These are phyloP conservation scores for Sinocyclocheilus maitianheensis DNA, from an alignment of 2,113 vertebrate genomes.

Conservation along the genomic window DNA sequence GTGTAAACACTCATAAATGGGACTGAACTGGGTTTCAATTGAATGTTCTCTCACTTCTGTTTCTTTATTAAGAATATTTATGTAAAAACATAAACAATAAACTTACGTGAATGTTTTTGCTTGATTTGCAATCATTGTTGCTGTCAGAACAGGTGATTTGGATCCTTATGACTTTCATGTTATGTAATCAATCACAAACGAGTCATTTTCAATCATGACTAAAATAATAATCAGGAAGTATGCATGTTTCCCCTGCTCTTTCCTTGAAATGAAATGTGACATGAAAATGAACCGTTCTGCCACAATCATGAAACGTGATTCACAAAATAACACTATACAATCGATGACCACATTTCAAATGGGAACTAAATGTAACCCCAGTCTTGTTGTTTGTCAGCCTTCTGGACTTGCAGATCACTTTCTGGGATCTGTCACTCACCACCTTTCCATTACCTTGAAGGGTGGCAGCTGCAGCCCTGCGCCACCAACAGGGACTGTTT, in stretches of 20 bases:
- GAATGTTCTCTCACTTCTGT: slow-evolving; percentile 27
- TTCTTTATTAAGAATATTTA: slow-evolving; percentile 18
- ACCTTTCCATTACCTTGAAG: slow-evolving; percentile 53
- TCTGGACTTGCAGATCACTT: slow-evolving; percentile 26
- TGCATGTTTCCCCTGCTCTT: neutral
- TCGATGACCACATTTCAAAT: neutral
- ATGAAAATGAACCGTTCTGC: no score
- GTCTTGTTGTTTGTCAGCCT: neutral
- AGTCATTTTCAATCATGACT: neutral
- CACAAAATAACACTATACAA: neutral
- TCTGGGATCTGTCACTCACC: slow-evolving; percentile 54
- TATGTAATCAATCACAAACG: neutral
- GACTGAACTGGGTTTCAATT: slow-evolving; percentile 24
- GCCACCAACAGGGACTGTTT: slow-evolving; percentile 54
- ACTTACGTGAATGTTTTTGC: no score
- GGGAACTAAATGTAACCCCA: neutral
- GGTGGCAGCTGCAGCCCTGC: slow-evolving; percentile 52
- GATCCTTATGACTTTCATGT: neutral
- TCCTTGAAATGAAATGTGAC: neutral
- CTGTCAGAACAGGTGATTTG: neutral
- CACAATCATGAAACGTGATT: neutral
- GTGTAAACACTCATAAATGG: slow-evolving; percentile 32
- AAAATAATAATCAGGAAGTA: neutral
- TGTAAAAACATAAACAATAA: slow-evolving; percentile 18
- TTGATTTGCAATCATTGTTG: no score